Conservation (phyloP, 2,113 vertebrate genomes). For the Neogobius melanostomus region DNA sequence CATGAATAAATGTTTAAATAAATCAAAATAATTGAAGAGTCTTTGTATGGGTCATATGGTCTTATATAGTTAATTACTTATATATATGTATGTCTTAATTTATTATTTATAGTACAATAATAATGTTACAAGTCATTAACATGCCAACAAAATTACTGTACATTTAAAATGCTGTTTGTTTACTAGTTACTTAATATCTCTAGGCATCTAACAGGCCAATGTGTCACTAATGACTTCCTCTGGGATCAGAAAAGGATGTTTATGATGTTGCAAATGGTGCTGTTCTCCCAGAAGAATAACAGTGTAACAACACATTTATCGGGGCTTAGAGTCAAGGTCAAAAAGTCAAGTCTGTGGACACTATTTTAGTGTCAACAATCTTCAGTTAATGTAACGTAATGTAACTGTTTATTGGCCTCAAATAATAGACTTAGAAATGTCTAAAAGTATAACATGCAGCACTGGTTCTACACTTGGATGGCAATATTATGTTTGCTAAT, state of each 20-base stretch:
- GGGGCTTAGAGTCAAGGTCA: neutral
- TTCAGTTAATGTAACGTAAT: neutral
- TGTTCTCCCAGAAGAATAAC: neutral
- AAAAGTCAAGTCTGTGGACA: neutral
- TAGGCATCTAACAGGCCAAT: slow-evolving; percentile 13
- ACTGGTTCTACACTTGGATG: too few species aligned
- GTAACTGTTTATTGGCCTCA: neutral
- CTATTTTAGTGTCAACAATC: neutral
- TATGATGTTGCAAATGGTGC: neutral
- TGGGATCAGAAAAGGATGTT: slow-evolving; percentile 45
- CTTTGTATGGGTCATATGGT: too few species aligned
- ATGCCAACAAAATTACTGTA: too few species aligned
- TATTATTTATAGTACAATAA: too few species aligned
- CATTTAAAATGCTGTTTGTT: slow-evolving; percentile 2
- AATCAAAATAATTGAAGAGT: too few species aligned
- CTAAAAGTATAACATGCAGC: neutral
- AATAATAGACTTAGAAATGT: neutral
- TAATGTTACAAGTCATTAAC: too few species aligned
- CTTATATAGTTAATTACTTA: too few species aligned
- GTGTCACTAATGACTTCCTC: slow-evolving; percentile 42
- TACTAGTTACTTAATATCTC: slow-evolving; percentile 22
- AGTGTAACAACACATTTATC: neutral
- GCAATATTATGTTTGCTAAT: too few species aligned
- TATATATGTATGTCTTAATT: too few species aligned
- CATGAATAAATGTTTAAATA: too few species aligned